Percentiles rank a stretch among this genome's conserved stretches.
Evolutionary conservation across 2,113 vertebrate species (phyloP).

Genomic region (Willisornis vidua): DNA sequence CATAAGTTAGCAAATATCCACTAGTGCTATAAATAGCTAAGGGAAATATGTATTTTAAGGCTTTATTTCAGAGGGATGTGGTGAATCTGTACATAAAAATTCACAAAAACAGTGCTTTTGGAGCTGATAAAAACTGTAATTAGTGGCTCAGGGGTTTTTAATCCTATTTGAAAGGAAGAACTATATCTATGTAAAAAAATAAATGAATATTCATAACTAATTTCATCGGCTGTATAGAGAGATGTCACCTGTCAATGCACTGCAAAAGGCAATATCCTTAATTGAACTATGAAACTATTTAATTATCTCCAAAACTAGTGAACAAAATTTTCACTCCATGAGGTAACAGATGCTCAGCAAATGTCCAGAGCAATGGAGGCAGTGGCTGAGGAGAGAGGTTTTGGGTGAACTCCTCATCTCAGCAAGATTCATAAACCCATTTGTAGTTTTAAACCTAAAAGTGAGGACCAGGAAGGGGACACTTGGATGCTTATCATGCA

Average conservation of each 20-base stretch:
- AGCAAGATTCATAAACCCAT: neutral
- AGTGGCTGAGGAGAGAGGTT: neutral
- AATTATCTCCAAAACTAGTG: neutral
- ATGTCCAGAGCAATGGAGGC: fast-evolving
- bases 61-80: neutral
- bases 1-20: constrained; percentile 5
- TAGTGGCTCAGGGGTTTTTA: neutral
- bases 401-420: neutral
- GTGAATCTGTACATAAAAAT: neutral
- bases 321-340: neutral
- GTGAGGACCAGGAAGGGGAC: neutral
- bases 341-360: neutral
- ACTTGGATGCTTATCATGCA: neutral
- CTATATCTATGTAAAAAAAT: neutral
- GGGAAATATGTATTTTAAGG: neutral
- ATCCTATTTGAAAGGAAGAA: neutral
- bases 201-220: neutral
- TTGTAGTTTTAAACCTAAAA: neutral
- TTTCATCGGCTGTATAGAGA: neutral
- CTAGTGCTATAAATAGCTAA: neutral
- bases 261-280: neutral
- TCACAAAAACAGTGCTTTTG: neutral
- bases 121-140: neutral
- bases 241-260: neutral
- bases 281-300: neutral